These are phyloP conservation scores for Malurus melanocephalus DNA, from an alignment of 2,113 vertebrate genomes.

Conservation along the genomic window DNA sequence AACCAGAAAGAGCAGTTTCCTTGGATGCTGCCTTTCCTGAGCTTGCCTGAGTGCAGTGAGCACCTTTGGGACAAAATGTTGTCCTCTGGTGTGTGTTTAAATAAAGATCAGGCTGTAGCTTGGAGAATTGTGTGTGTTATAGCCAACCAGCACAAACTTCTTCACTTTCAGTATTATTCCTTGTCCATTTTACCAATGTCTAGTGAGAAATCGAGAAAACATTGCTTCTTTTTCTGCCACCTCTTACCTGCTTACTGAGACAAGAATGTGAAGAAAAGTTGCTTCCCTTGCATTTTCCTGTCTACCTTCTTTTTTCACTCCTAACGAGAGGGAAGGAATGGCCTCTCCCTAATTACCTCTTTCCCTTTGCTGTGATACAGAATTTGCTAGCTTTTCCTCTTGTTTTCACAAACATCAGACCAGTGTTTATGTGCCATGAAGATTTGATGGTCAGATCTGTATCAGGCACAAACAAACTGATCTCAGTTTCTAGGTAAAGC, in stretches of 20 bases:
- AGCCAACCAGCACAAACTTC: background rate
- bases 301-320: background rate
- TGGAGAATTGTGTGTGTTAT: background rate
- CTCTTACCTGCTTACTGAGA: background rate
- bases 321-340: background rate
- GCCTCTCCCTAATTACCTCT: background rate
- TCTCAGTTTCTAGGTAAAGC: background rate
- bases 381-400: background rate
- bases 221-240: background rate
- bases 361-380: background rate
- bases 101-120: background rate
- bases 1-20: background rate
- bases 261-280: background rate
- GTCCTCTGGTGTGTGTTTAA: background rate
- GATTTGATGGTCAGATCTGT: background rate
- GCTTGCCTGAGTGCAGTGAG: background rate
- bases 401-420: background rate
- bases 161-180: background rate
- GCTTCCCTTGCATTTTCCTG: background rate
- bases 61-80: background rate
- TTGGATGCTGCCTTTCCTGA: background rate
- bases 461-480: background rate
- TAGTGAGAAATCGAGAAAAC: background rate
- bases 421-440: background rate
- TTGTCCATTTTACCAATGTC: background rate